Percentiles rank a stretch among this genome's conserved stretches.
phyloP scores from a whole-genome alignment of 2,888 invertebrate species.

The Hanleya hanleyi region DNA sequence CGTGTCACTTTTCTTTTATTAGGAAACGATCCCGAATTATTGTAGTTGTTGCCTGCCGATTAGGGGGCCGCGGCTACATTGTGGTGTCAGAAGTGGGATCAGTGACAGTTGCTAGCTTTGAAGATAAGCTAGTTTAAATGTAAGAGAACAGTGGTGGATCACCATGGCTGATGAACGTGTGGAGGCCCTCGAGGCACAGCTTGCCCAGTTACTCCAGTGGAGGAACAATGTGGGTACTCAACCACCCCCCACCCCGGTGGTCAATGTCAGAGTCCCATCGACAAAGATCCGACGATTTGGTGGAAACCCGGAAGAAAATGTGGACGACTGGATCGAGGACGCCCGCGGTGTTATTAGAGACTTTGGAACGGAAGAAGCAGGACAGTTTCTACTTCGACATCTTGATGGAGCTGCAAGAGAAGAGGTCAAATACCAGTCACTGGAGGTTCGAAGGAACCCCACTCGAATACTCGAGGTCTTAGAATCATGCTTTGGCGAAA shows the following conservation, averaged over 20 bases:
- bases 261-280: neutral
- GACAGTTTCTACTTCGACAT: neutral
- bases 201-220: neutral
- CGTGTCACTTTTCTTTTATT: too few relatives aligned
- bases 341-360: neutral
- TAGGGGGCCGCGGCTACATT: too few relatives aligned
- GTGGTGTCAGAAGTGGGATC: too few relatives aligned
- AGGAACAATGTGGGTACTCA: neutral
- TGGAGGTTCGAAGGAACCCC: neutral
- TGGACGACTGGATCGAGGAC: neutral
- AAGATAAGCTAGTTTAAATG: neutral
- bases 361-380: neutral
- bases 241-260: neutral
- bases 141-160: slow-evolving; percentile 8
- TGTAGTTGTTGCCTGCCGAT: too few relatives aligned
- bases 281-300: neutral
- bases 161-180: neutral
- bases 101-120: too few relatives aligned
- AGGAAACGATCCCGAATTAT: too few relatives aligned
- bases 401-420: neutral
- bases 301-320: neutral
- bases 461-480: neutral
- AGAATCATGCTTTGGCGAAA: neutral
- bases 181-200: too few relatives aligned
- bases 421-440: neutral